These are phyloP conservation scores for Arizona elegans DNA, from an alignment of 2,113 vertebrate genomes.

Conservation along the genomic window DNA sequence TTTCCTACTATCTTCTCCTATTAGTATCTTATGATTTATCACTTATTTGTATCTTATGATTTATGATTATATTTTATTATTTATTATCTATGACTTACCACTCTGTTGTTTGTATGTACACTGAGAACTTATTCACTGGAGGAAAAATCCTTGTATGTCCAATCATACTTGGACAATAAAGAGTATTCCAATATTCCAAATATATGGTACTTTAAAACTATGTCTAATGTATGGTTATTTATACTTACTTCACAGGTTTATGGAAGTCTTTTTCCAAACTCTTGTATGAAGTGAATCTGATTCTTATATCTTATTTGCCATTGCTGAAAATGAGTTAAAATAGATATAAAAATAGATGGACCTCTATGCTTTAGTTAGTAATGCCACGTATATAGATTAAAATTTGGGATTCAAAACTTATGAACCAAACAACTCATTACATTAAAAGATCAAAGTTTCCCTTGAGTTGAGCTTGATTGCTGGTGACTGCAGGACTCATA, in stretches of 20 bases:
- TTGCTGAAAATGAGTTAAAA: neutral
- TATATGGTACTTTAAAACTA: neutral
- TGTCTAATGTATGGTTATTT: neutral
- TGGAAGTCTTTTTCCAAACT: neutral
- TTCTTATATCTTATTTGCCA: neutral
- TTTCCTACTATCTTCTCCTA: no score
- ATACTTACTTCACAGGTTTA: neutral
- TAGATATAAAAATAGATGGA: neutral
- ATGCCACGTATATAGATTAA: neutral
- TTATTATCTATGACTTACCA: no score
- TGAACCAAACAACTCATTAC: neutral
- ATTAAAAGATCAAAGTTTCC: neutral
- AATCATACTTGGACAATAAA: no score
- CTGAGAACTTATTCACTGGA: no score
- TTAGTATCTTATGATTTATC: no score
- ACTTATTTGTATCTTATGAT: no score
- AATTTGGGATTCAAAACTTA: neutral
- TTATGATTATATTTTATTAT: no score
- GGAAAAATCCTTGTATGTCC: no score
- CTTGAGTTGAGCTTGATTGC: neutral
- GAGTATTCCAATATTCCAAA: neutral
- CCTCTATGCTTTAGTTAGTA: neutral
- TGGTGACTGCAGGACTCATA: neutral
- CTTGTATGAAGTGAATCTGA: neutral
- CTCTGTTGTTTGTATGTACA: no score